These are phyloP conservation scores for Cheilosia urbana DNA, from an alignment of 2,888 invertebrate species.

Conservation along the genomic window DNA sequence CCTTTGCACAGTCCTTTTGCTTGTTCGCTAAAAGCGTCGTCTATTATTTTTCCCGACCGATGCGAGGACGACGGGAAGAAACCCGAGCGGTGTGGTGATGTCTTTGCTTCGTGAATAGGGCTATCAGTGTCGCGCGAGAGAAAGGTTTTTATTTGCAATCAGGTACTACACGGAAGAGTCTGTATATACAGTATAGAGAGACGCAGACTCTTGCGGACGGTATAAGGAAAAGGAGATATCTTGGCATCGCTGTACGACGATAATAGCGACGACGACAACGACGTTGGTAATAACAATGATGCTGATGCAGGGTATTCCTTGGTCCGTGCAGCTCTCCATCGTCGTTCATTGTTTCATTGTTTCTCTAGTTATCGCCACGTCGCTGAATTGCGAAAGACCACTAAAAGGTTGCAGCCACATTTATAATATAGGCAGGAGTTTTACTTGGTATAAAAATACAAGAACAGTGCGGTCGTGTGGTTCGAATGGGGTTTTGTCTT, in stretches of 20 bases:
- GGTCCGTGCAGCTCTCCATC: constrained; percentile 27
- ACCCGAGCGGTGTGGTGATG: constrained; percentile 16
- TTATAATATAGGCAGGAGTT: constrained; percentile 18
- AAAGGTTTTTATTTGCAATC: constrained; percentile 14
- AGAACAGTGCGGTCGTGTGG: constrained; percentile 27
- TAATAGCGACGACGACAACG: constrained; percentile 23
- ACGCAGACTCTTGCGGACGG: not conserved
- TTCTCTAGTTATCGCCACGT: constrained; percentile 64
- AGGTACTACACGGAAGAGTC: not conserved
- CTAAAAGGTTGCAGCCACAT: constrained; percentile 50
- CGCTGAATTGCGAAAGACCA: constrained; percentile 64
- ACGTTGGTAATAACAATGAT: constrained; percentile 43
- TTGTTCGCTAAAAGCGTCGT: constrained; percentile 51
- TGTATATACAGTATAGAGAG: not conserved
- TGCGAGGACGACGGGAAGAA: not conserved
- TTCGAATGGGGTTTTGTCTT: not conserved
- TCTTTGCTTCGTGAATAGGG: constrained; percentile 13
- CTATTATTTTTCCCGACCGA: constrained; percentile 54
- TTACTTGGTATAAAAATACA: constrained; percentile 4
- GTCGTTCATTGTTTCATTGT: constrained; percentile 58
- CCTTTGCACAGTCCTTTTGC: constrained; percentile 52
- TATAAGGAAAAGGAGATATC: not conserved
- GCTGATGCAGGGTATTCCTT: constrained; percentile 58
- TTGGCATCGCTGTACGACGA: constrained; percentile 7
- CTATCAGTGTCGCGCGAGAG: constrained; percentile 26